Evolutionary conservation across 2,113 vertebrate species (phyloP).

Genomic region (Varanus salvator): DNA sequence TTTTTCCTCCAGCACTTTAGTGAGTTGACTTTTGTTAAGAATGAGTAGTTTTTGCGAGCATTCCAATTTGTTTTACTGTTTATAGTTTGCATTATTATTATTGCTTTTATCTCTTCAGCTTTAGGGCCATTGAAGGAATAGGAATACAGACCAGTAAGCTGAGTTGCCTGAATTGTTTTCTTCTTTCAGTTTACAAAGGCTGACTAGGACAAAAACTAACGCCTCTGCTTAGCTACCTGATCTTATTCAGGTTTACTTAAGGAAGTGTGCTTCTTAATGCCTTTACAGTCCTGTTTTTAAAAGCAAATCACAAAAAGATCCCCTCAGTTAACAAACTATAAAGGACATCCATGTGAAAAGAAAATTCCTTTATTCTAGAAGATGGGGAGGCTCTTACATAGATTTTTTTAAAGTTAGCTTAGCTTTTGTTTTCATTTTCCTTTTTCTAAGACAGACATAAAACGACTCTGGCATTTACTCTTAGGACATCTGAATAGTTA

Average conservation of each 20-base stretch:
- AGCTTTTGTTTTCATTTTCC: conserved; percentile 16
- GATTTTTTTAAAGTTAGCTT: conserved; percentile 45
- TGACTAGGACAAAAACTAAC: neutral
- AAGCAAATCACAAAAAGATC: conserved; percentile 45
- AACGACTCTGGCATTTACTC: conserved; percentile 70
- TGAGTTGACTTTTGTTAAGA: no score
- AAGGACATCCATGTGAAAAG: conserved; percentile 70
- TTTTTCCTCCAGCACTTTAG: no score
- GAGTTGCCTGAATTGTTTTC: neutral
- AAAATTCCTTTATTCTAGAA: conserved; percentile 74
- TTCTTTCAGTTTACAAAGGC: neutral
- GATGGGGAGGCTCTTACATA: conserved; percentile 62
- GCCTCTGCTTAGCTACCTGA: neutral
- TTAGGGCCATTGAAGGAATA: neutral
- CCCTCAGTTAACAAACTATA: conserved; percentile 67
- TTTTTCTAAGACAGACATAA: conserved; percentile 70
- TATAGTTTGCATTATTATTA: neutral
- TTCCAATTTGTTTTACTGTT: neutral
- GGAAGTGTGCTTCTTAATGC: neutral
- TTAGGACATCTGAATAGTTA: conserved; percentile 83
- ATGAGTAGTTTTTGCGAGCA: no score
- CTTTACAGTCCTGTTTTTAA: conserved; percentile 27
- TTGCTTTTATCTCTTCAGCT: neutral
- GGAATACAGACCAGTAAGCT: neutral
- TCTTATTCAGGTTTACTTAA: neutral